Conservation (phyloP, 2,113 vertebrate genomes). For the Petrocephalus zakoni region DNA sequence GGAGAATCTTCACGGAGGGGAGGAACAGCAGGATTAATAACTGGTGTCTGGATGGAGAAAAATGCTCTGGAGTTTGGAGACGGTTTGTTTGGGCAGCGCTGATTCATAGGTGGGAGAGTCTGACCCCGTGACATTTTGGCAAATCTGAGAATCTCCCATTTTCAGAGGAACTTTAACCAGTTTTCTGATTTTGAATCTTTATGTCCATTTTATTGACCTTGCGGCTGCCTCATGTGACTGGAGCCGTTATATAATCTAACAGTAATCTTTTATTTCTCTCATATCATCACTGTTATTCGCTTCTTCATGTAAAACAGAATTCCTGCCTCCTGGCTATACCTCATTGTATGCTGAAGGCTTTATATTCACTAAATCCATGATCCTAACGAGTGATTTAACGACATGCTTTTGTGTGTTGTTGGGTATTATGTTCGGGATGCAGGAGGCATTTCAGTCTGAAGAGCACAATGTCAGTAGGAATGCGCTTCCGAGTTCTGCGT, state of each 20-base stretch:
- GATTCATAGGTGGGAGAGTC: not conserved
- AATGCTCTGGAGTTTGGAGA: not conserved
- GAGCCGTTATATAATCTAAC: not conserved
- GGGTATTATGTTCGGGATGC: not conserved
- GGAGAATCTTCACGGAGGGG: not conserved
- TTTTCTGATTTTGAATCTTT: not conserved
- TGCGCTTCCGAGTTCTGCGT: no score
- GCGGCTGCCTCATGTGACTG: no score
- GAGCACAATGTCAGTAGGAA: not conserved
- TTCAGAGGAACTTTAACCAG: not conserved
- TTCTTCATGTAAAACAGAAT: not conserved
- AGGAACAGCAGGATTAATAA: not conserved
- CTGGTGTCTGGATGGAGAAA: not conserved
- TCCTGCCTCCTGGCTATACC: not conserved
- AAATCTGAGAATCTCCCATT: not conserved
- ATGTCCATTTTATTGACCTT: not conserved
- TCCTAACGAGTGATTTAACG: not conserved
- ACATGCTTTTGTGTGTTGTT: not conserved
- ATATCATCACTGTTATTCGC: not conserved
- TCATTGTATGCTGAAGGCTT: not conserved
- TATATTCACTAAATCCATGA: not conserved
- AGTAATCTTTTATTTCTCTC: not conserved
- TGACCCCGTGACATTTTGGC: not conserved
- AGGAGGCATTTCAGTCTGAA: not conserved
- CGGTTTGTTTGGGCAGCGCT: not conserved